phyloP scores from a whole-genome alignment of 1,140 invertebrate genomes.

The Mya arenaria region DNA sequence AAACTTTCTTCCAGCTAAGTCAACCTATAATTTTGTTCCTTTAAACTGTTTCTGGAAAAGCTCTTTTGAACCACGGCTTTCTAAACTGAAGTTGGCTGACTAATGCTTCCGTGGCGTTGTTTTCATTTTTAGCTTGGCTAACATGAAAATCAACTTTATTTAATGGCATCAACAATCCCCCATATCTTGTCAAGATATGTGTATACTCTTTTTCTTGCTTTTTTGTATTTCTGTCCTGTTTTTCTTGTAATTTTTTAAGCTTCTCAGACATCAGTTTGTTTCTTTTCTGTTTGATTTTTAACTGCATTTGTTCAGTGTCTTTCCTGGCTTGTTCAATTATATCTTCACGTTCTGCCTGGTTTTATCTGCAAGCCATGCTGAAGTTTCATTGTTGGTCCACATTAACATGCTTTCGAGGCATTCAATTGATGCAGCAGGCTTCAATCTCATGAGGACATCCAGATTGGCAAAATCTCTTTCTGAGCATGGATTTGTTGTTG shows the following conservation, averaged over 20 bases:
- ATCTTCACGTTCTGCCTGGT: neutral
- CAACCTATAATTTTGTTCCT: too few species aligned
- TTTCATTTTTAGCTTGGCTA: neutral
- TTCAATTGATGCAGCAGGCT: slow-evolving; percentile 7
- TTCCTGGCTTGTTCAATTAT: neutral
- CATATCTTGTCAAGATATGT: neutral
- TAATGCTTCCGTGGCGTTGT: neutral
- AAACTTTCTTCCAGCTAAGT: too few species aligned
- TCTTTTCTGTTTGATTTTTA: neutral
- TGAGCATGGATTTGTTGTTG: slow-evolving; percentile 40
- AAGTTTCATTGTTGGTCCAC: slow-evolving; percentile 18
- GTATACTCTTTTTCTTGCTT: slow-evolving; percentile 4
- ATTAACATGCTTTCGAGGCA: slow-evolving; percentile 12
- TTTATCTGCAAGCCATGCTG: neutral
- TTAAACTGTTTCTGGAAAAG: too few species aligned
- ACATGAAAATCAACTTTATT: neutral
- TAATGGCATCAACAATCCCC: neutral
- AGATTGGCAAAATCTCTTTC: slow-evolving; percentile 52
- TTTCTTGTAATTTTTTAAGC: slow-evolving; percentile 27
- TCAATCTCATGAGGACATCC: slow-evolving; percentile 34
- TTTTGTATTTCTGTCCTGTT: slow-evolving; percentile 8
- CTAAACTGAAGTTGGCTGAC: neutral
- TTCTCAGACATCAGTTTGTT: neutral
- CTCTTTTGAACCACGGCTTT: too few species aligned
- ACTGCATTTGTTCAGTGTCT: neutral